phyloP scores from a whole-genome alignment of 2,888 invertebrate genomes.

The Caenorhabditis sulstoni region DNA sequence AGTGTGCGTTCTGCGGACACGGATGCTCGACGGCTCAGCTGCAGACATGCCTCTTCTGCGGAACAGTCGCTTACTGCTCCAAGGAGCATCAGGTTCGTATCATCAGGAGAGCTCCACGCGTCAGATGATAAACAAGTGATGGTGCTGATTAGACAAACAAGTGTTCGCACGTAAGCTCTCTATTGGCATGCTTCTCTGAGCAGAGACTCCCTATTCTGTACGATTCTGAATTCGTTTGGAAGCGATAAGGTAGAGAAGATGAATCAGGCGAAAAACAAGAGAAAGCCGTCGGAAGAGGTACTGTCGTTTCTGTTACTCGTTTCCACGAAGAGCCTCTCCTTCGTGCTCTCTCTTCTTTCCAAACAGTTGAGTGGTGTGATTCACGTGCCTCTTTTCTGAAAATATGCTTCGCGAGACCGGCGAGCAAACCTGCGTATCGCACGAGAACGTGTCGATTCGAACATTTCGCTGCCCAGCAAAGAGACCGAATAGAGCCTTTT shows the following conservation, averaged over 20 bases:
- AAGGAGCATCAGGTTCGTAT: constrained; percentile 65
- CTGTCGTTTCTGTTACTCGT: too few relatives aligned
- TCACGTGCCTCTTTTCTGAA: constrained; percentile 11
- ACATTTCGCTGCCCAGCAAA: constrained; percentile 24
- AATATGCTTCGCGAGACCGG: background rate
- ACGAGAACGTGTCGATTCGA: constrained; percentile 55
- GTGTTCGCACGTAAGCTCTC: constrained; percentile 34
- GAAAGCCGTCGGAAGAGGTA: too few relatives aligned
- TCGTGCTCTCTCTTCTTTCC: too few relatives aligned
- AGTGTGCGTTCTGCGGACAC: constrained; percentile 33
- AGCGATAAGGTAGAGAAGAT: background rate
- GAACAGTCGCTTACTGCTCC: constrained; percentile 64
- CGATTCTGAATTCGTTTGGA: background rate
- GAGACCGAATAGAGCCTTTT: constrained; percentile 30
- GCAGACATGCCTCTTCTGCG: constrained; percentile 63
- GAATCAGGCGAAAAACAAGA: too few relatives aligned
- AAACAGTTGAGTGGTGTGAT: too few relatives aligned
- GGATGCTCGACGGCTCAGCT: constrained; percentile 17
- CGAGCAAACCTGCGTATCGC: constrained; percentile 50
- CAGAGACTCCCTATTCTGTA: background rate
- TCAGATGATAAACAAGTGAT: constrained; percentile 29
- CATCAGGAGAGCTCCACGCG: background rate
- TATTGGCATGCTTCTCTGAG: constrained; percentile 12
- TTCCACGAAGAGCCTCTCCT: too few relatives aligned
- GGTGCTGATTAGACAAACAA: constrained; percentile 47